These are phyloP conservation scores for Macrophya annulata DNA, from an alignment of 2,888 invertebrate genomes.

Conservation along the genomic window DNA sequence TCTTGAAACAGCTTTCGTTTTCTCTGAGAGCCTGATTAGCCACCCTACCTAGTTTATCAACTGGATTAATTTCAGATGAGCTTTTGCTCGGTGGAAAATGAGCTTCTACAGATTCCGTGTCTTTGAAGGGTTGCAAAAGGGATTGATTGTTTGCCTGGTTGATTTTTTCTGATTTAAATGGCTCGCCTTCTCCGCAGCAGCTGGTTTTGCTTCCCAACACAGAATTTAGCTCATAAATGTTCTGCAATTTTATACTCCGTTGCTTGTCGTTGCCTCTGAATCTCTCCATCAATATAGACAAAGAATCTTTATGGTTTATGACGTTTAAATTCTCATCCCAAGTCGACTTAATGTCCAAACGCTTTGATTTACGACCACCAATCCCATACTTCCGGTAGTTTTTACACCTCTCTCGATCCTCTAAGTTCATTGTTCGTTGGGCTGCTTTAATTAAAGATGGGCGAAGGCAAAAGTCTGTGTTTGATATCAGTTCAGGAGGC, in stretches of 20 bases:
- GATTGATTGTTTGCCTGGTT: neutral
- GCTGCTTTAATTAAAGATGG: slow-evolving; percentile 55
- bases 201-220: slow-evolving; percentile 14
- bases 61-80: slow-evolving; percentile 9
- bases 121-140: neutral
- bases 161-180: neutral
- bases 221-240: slow-evolving; percentile 16
- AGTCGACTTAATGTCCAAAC: slow-evolving; percentile 62
- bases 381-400: neutral
- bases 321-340: slow-evolving; percentile 59
- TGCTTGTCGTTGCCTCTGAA: slow-evolving; percentile 63
- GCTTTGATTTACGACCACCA: slow-evolving; percentile 51
- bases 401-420: neutral
- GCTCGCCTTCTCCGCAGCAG: neutral
- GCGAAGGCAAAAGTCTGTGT: slow-evolving; percentile 40
- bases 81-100: neutral
- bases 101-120: neutral
- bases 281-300: slow-evolving; percentile 73
- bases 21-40: slow-evolving; percentile 28
- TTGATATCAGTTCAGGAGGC: neutral
- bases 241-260: slow-evolving; percentile 19
- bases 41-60: slow-evolving; percentile 30
- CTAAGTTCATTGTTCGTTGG: slow-evolving; percentile 14
- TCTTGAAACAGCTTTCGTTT: neutral
- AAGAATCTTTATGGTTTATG: slow-evolving; percentile 73